phyloP scores from a whole-genome alignment of 2,113 vertebrate species.

The Pachypanchax playfairii region DNA sequence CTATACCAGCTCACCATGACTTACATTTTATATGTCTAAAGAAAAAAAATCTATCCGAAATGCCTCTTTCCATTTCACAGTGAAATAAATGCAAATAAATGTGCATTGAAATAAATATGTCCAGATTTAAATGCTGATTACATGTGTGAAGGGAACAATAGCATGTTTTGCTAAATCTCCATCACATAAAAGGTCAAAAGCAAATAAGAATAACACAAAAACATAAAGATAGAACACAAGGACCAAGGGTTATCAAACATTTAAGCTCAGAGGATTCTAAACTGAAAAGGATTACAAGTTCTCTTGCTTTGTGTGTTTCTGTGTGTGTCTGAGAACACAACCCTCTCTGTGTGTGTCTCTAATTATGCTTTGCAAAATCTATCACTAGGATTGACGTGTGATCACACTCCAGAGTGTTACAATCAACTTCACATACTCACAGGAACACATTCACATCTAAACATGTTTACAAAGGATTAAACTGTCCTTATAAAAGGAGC shows the following conservation, averaged over 20 bases:
- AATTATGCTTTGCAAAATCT: slow-evolving; percentile 36
- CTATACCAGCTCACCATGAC: no score
- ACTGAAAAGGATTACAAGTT: slow-evolving; percentile 31
- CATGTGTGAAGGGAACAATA: not conserved
- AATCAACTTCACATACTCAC: slow-evolving; percentile 13
- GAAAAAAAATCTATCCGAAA: no score
- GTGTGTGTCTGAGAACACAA: no score
- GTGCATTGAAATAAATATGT: not conserved
- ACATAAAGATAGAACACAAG: not conserved
- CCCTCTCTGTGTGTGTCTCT: slow-evolving; percentile 17
- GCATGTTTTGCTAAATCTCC: slow-evolving; percentile 7
- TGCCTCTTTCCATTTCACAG: no score
- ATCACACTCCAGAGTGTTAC: slow-evolving; percentile 25
- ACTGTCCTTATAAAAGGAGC: no score
- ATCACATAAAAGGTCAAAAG: slow-evolving; percentile 10
- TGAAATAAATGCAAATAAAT: not conserved
- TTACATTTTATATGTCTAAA: no score
- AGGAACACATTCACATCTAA: slow-evolving; percentile 10
- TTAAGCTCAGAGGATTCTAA: slow-evolving; percentile 13
- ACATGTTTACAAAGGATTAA: not conserved
- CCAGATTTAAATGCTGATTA: not conserved
- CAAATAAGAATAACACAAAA: slow-evolving; percentile 19
- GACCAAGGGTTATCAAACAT: not conserved
- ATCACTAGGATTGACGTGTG: slow-evolving; percentile 18
- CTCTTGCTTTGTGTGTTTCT: not conserved